Evolutionary conservation across 2,797 vertebrate species (phyloP).

Genomic region (Crenichthys baileyi): DNA sequence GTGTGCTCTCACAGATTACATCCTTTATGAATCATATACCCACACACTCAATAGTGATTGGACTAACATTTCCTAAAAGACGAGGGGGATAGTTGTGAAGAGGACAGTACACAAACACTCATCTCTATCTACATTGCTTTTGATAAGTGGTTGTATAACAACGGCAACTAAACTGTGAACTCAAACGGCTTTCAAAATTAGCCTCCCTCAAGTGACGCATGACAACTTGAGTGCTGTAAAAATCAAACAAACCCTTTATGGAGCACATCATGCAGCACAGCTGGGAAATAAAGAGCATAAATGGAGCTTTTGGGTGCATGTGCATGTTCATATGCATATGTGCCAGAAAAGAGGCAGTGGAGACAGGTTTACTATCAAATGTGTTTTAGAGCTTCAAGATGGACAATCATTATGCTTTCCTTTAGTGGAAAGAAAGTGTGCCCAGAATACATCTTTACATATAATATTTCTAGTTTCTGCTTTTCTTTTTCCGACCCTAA

Average conservation of each 20-base stretch:
- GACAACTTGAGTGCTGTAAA: constrained; percentile 68
- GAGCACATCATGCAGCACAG: constrained; percentile 25
- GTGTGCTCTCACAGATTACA: constrained; percentile 40
- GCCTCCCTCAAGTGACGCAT: constrained; percentile 68
- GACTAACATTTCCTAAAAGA: constrained; percentile 54
- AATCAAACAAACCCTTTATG: constrained; percentile 51
- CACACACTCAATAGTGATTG: constrained; percentile 52
- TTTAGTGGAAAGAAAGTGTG: constrained; percentile 9
- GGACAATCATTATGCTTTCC: constrained; percentile 9
- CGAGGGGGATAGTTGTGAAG: constrained; percentile 28
- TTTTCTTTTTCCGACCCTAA: neutral
- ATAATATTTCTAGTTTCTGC: constrained; percentile 5
- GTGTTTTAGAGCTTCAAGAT: constrained; percentile 24
- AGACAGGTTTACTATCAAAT: constrained; percentile 21
- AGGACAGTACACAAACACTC: constrained; percentile 29
- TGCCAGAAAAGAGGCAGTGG: constrained; percentile 4
- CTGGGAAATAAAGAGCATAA: constrained; percentile 58
- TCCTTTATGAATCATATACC: constrained; percentile 49
- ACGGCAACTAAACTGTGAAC: constrained; percentile 44
- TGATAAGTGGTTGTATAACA: constrained; percentile 48
- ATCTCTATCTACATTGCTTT: constrained; percentile 43
- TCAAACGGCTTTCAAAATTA: constrained; percentile 62
- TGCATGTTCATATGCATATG: constrained; percentile 21
- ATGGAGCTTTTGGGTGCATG: constrained; percentile 34
- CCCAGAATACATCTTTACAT: constrained; percentile 13